phyloP scores from a whole-genome alignment of 1,140 invertebrate genomes.

The Anoplophora glabripennis region DNA sequence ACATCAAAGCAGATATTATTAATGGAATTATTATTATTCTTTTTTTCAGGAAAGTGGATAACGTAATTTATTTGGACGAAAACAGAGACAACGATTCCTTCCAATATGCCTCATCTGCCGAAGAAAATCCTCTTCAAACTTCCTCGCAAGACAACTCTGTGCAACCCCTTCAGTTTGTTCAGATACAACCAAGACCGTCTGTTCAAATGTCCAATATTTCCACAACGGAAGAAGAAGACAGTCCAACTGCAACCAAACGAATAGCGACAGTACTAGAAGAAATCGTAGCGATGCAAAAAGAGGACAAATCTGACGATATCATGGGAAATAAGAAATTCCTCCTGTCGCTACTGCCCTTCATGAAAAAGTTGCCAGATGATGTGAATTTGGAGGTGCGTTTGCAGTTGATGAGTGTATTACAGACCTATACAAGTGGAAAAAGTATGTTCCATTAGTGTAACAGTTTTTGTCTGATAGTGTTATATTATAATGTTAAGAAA shows the following conservation, averaged over 20 bases:
- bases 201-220: not conserved
- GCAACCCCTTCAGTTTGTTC: slow-evolving; percentile 20
- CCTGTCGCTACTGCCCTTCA: slow-evolving; percentile 34
- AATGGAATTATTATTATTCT: too few relatives aligned
- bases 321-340: slow-evolving; percentile 39
- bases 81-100: too few relatives aligned
- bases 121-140: too few relatives aligned
- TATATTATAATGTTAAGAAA: too few relatives aligned
- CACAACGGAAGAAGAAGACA: not conserved
- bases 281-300: slow-evolving; percentile 26
- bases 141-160: not conserved
- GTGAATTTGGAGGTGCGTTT: slow-evolving; percentile 38
- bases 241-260: slow-evolving; percentile 8
- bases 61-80: too few relatives aligned
- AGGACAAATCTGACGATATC: slow-evolving; percentile 29
- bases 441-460: not conserved
- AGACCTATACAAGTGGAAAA: slow-evolving; percentile 30
- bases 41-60: too few relatives aligned
- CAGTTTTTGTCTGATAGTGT: too few relatives aligned
- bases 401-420: slow-evolving; percentile 36
- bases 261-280: slow-evolving; percentile 27
- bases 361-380: slow-evolving; percentile 37
- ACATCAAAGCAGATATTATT: too few relatives aligned
- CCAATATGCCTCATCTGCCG: too few relatives aligned
- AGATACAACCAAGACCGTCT: slow-evolving; percentile 19